Evolutionary conservation across 2,797 vertebrate species (phyloP).

Genomic region (Cryptoprocta ferox): DNA sequence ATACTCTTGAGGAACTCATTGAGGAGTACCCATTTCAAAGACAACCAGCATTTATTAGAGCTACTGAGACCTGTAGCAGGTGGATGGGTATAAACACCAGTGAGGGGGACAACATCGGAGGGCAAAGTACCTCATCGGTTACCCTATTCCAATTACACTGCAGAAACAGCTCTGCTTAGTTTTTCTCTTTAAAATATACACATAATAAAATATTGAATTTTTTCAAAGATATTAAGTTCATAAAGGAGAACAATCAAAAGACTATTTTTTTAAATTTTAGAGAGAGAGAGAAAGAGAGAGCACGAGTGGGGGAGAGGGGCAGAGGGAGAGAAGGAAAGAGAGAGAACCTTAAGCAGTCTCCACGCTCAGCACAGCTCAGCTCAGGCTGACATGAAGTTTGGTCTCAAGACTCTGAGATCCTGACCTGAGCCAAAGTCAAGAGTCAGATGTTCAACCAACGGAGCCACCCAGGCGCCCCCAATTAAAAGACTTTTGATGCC

Average conservation of each 20-base stretch:
- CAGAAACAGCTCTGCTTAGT: not conserved
- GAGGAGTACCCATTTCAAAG: not conserved
- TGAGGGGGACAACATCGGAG: not conserved
- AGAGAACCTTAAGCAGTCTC: too few species aligned
- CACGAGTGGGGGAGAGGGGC: too few species aligned
- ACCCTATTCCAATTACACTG: not conserved
- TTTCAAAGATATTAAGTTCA: not conserved
- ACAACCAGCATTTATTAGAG: not conserved
- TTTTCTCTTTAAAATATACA: conserved; percentile 2
- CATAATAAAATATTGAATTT: not conserved
- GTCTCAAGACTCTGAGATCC: too few species aligned
- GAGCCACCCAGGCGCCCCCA: too few species aligned
- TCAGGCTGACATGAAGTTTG: too few species aligned
- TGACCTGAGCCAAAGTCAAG: too few species aligned
- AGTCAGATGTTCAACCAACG: too few species aligned
- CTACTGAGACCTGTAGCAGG: not conserved
- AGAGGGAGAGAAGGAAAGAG: too few species aligned
- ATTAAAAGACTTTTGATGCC: not conserved
- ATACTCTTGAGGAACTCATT: not conserved
- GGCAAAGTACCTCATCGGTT: not conserved
- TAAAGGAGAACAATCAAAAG: not conserved
- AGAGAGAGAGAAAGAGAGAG: too few species aligned
- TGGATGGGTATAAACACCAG: not conserved
- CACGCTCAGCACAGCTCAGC: too few species aligned
- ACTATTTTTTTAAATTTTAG: too few species aligned